These are phyloP conservation scores for Ectropis crepuscularia DNA, from an alignment of 2,888 invertebrate species.

Conservation along the genomic window DNA sequence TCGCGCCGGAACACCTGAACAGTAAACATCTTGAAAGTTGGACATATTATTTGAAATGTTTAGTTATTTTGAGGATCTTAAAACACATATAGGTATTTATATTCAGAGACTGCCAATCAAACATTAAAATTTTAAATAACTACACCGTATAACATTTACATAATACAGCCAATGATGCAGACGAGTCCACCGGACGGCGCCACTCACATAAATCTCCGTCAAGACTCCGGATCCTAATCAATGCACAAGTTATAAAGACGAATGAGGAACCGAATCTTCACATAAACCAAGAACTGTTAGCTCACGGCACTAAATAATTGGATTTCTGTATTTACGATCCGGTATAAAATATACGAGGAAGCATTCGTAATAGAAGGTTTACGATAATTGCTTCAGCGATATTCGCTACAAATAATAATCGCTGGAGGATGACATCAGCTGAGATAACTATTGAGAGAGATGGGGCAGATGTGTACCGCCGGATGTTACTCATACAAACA, in stretches of 20 bases:
- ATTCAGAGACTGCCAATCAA: constrained; percentile 1
- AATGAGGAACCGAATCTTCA: constrained; percentile 50
- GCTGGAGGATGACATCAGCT: constrained; percentile 45
- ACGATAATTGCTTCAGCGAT: constrained; percentile 41
- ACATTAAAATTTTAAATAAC: constrained; percentile 2
- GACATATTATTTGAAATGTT: too few species aligned
- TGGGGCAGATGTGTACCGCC: constrained; percentile 71
- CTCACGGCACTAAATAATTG: constrained; percentile 51
- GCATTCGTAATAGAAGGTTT: constrained; percentile 42
- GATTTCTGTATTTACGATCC: constrained; percentile 46
- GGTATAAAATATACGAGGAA: constrained; percentile 43
- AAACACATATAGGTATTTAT: background rate
- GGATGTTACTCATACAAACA: constrained; percentile 78
- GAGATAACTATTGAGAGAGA: constrained; percentile 48
- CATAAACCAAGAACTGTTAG: constrained; percentile 45
- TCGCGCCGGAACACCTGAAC: too few species aligned
- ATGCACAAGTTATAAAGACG: constrained; percentile 56
- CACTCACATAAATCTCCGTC: constrained; percentile 61
- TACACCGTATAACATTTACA: constrained; percentile 60
- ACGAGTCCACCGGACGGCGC: constrained; percentile 60
- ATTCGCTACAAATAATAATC: constrained; percentile 37
- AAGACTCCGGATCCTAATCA: constrained; percentile 50
- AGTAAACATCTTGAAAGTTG: too few species aligned
- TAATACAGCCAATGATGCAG: constrained; percentile 56
- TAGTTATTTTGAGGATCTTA: too few species aligned